Evolutionary conservation across 2,888 invertebrate genomes (phyloP), one percentile per base, ranked within the genome.

Genomic region (Chrysopilus asiliformis): DNA sequence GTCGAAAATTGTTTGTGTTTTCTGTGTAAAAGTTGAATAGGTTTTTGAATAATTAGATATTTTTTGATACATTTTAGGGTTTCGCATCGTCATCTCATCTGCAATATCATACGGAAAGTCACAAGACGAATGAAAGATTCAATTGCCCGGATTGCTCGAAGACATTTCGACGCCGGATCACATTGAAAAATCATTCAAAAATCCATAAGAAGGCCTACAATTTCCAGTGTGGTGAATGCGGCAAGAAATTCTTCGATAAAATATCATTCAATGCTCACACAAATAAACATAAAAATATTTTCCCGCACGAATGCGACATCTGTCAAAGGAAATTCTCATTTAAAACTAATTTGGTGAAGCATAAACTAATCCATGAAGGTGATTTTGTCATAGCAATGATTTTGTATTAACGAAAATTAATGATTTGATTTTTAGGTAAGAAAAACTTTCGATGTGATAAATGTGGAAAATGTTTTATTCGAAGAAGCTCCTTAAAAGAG

Each of bases 61-160:
- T n/a, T n/a, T n/a, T n/a, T n/a, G n/a, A n/a, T 10, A 35, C 15
- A 16, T 62, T 60, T 1, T 66, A 78, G 69, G 69, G 70, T 34
- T 85, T 84, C 54, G 71, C 75, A 3, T 71, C 74, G 4, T 72
- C 72, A 37, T 76, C 79, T 0, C 84, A 85, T 55, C 72, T 73
- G 45, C 74, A 79, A 50, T 76, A 81, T 45, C 85, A 85, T 47
- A 67, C 74, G 54, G 67, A 75, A 12, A 72, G 71, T 15, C 83
- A 84, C 48, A 67, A 66, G 19, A 72, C 72, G 32, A 69, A 69
- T 44, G 69, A 72, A 39, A 71, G 71, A 0, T 75, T 69, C 47
- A 54, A 67, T 1, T 81, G 80, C 47, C 66, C 67, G 10, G 53
- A 68, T 2, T 85, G 85, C 48, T 65, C 68, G 2, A 79, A 78